Conservation (phyloP, 1,140 invertebrate genomes). For the Heterodera schachtii region DNA sequence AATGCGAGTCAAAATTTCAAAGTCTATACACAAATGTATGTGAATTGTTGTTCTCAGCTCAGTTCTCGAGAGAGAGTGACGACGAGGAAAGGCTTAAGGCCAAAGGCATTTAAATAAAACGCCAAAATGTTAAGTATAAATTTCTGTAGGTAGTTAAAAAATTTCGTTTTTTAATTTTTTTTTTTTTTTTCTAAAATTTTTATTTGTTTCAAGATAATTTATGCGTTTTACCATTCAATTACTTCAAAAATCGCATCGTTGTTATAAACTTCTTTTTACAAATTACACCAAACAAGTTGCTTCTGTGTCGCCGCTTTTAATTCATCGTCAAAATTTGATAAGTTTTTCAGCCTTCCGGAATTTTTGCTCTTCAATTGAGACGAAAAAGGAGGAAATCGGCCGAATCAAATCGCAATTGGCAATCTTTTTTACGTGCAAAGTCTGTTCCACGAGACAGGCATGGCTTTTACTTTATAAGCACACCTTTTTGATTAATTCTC, state of each 20-base stretch:
- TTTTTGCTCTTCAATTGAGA: neutral
- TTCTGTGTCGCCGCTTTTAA: neutral
- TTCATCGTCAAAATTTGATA: neutral
- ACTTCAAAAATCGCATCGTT: neutral
- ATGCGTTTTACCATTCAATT: neutral
- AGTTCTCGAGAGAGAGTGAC: no score
- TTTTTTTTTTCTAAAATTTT: no score
- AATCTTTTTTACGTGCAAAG: conserved; percentile 62
- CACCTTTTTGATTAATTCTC: conserved; percentile 2
- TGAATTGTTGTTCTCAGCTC: no score
- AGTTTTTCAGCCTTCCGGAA: neutral
- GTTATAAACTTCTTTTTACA: neutral
- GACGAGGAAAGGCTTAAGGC: no score
- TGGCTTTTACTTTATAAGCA: conserved; percentile 1
- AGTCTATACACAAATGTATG: no score
- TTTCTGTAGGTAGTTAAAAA: no score
- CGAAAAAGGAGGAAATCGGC: neutral
- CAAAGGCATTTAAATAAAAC: no score
- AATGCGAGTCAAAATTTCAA: no score
- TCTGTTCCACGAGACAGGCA: conserved; percentile 59
- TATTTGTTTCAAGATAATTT: neutral
- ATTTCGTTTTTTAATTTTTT: no score
- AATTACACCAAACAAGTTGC: neutral
- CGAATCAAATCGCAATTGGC: conserved; percentile 36
- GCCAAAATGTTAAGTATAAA: no score